These are phyloP conservation scores for Limnephilus rhombicus DNA, from an alignment of 2,888 invertebrate species.

Conservation along the genomic window DNA sequence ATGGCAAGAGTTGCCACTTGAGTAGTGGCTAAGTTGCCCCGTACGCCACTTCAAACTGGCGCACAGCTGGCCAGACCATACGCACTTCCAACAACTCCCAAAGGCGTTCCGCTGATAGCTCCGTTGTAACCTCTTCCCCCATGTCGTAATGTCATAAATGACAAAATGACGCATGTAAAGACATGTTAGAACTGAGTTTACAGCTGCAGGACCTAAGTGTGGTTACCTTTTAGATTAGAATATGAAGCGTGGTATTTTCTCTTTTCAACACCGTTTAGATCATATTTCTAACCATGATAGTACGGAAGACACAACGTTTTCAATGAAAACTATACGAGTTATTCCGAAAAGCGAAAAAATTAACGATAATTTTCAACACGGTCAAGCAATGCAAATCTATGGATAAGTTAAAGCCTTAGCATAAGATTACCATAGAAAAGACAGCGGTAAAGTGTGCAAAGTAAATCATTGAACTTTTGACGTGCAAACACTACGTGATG, in stretches of 20 bases:
- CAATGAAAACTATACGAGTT: no score
- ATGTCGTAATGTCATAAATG: neutral
- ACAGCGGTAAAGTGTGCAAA: neutral
- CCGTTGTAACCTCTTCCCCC: neutral
- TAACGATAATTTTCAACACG: no score
- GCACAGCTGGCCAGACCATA: neutral
- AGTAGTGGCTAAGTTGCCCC: neutral
- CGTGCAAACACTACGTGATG: neutral
- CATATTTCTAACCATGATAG: no score
- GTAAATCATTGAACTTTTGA: neutral
- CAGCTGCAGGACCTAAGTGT: neutral
- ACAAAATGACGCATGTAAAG: no score
- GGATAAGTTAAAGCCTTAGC: no score
- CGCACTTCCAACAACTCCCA: neutral
- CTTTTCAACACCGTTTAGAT: no score
- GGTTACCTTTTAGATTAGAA: no score
- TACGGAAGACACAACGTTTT: no score
- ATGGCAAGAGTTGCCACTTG: conserved; percentile 47
- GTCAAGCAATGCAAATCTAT: no score
- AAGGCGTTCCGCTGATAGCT: neutral
- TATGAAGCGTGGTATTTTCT: no score
- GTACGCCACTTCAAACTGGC: neutral
- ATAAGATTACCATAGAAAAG: no score
- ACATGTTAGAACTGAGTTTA: neutral
- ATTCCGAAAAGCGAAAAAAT: no score